Evolutionary conservation across 2,888 invertebrate species (phyloP), one percentile per base, ranked within the genome.

Genomic region (Troilus luridus): DNA sequence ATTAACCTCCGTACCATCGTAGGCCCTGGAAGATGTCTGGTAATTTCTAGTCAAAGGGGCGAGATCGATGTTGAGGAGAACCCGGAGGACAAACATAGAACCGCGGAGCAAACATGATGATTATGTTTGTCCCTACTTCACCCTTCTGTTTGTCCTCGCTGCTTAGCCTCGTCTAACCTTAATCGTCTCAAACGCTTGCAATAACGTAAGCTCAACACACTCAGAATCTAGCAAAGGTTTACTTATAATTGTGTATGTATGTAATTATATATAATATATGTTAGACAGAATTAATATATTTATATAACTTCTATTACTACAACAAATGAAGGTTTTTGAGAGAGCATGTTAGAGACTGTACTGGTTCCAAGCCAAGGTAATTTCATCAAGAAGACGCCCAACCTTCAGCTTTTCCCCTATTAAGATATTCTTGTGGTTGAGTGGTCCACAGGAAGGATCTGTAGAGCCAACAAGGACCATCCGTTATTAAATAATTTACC

Each of bases 61-160:
- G 11, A 21, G 81, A 56, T 85, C 85, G 85, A 58, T 58, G 85
- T 2, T 7, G 10, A 58, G 85, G 85, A 85, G n/a, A 56, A 85
- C 21, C 56, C 56, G n/a, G 21, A 12, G 56, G n/a, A 85, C 85
- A 85, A 85, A 85, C 85, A 85, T 10, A 11, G 85, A 58, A 85
- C 85, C 85, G n/a, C 85, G n/a, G 10, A 6, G 85, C 85, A 85
- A 85, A 85, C 85, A 85, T 85, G n/a, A 27, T 85, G 85, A 85
- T 85, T 85, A 85, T 58, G 85, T 85, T 58, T 85, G 85, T 54
- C 85, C 85, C 56, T 85, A 85, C 85, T 54, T 85, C 56, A 58
- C 10, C 41, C 72, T 27, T 77, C 8, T 77, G 72, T 77, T 77
- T 77, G 72, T 41, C 9, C 6, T 17, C 7, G 1, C 72, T 41